These are phyloP conservation scores for Zoanthus solanderi DNA, from an alignment of 92 coral and sea anemone species.

Conservation along the genomic window DNA sequence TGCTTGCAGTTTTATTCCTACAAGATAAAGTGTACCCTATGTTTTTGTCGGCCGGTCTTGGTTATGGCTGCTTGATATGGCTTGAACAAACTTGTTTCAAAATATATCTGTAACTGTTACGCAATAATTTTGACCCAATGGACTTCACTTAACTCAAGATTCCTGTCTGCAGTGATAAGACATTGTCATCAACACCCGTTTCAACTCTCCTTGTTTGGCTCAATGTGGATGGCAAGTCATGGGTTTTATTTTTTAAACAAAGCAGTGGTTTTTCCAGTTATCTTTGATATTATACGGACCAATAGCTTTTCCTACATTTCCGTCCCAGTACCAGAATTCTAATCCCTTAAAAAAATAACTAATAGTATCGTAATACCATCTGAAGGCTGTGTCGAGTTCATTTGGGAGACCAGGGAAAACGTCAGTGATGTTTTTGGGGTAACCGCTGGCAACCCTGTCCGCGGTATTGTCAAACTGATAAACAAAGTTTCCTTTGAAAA, in stretches of 20 bases:
- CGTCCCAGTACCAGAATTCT: conserved; percentile 67
- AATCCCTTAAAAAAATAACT: conserved; percentile 75
- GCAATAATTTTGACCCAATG: too few species aligned
- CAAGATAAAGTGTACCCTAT: too few species aligned
- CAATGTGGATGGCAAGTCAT: background rate
- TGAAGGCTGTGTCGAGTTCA: conserved; percentile 65
- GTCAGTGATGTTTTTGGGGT: conserved; percentile 48
- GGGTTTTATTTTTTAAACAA: background rate
- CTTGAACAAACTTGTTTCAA: too few species aligned
- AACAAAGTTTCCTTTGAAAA: conserved; percentile 52
- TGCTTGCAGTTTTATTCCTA: too few species aligned
- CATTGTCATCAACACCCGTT: background rate
- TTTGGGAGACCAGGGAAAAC: conserved; percentile 55
- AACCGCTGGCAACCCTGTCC: conserved; percentile 38
- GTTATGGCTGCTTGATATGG: too few species aligned
- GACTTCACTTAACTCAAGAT: too few species aligned
- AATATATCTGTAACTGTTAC: too few species aligned
- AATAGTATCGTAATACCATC: conserved; percentile 61
- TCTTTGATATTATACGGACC: conserved; percentile 11
- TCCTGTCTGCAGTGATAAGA: too few species aligned
- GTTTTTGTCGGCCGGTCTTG: too few species aligned
- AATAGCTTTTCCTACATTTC: background rate
- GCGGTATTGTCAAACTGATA: conserved; percentile 49
- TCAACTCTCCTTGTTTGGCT: background rate
- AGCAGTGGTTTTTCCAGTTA: background rate